These are phyloP conservation scores for Syngnathus scovelli DNA, from an alignment of 2,113 vertebrate genomes.

Conservation along the genomic window DNA sequence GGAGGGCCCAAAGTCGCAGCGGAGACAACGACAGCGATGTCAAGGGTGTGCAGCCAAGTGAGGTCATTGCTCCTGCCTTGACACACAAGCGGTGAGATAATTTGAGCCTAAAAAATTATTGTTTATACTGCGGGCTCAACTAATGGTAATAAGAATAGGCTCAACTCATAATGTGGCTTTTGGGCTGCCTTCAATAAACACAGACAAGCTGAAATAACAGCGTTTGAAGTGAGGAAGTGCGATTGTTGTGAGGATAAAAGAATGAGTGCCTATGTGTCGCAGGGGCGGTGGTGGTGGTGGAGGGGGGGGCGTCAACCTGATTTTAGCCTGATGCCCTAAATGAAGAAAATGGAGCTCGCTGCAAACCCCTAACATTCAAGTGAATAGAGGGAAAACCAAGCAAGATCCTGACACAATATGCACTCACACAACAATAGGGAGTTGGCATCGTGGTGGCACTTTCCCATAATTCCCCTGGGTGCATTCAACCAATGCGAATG, in stretches of 20 bases:
- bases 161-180: slow-evolving; percentile 21
- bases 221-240: slow-evolving; percentile 61
- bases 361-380: slow-evolving; percentile 45
- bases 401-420: slow-evolving; percentile 11
- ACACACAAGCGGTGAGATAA: slow-evolving; percentile 4
- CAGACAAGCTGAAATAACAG: slow-evolving; percentile 64
- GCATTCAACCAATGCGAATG: slow-evolving; percentile 14
- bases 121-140: slow-evolving; percentile 26
- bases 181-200: slow-evolving; percentile 40
- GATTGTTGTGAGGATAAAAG: slow-evolving; percentile 56
- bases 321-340: slow-evolving; percentile 14
- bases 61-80: slow-evolving; percentile 36
- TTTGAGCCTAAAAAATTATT: slow-evolving; percentile 15
- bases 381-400: slow-evolving; percentile 35
- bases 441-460: slow-evolving; percentile 24
- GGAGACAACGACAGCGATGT: slow-evolving; percentile 33
- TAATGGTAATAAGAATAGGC: slow-evolving; percentile 36
- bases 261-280: not conserved
- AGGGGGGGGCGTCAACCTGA: slow-evolving; percentile 6
- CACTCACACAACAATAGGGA: slow-evolving; percentile 38
- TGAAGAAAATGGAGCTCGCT: slow-evolving; percentile 21
- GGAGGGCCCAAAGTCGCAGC: slow-evolving; percentile 20
- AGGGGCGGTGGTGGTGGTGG: not conserved
- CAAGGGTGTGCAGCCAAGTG: slow-evolving; percentile 45
- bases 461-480: slow-evolving; percentile 41